Conservation (phyloP, 1,140 invertebrate genomes). For the Nasonia longicornis region DNA sequence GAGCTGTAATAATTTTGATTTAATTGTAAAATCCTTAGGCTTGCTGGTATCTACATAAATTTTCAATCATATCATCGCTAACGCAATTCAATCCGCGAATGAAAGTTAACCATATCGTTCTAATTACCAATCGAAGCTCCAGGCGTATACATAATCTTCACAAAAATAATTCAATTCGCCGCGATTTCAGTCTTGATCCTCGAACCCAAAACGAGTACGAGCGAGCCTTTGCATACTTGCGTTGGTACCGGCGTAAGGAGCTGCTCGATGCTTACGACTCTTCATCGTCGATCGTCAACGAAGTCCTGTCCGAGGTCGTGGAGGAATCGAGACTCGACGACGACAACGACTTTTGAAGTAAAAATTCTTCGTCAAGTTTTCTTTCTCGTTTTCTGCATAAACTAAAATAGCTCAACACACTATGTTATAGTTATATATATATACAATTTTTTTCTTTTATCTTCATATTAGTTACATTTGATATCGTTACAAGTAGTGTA, state of each 20-base stretch:
- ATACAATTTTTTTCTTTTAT: constrained; percentile 19
- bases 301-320: neutral
- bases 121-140: neutral
- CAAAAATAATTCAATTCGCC: neutral
- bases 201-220: constrained; percentile 54
- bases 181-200: constrained; percentile 49
- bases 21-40: neutral
- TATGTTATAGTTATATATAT: constrained; percentile 32
- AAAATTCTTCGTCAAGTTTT: constrained; percentile 3
- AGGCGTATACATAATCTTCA: neutral
- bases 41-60: neutral
- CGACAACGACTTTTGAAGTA: constrained; percentile 33
- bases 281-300: neutral
- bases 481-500: constrained; percentile 22
- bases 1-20: constrained; percentile 10
- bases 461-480: constrained; percentile 29
- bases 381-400: neutral
- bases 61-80: too few relatives aligned
- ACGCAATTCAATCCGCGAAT: too few relatives aligned
- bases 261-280: constrained; percentile 26
- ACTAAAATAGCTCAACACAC: constrained; percentile 1
- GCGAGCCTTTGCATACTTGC: constrained; percentile 57
- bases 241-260: constrained; percentile 56
- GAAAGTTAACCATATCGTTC: too few relatives aligned
- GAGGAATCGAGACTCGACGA: constrained; percentile 21